A percentile compares a stretch with the other conserved stretches of the same genome.
These are phyloP conservation scores for Tangara arthus DNA, from an alignment of 2,797 vertebrate genomes.

Conservation along the genomic window DNA sequence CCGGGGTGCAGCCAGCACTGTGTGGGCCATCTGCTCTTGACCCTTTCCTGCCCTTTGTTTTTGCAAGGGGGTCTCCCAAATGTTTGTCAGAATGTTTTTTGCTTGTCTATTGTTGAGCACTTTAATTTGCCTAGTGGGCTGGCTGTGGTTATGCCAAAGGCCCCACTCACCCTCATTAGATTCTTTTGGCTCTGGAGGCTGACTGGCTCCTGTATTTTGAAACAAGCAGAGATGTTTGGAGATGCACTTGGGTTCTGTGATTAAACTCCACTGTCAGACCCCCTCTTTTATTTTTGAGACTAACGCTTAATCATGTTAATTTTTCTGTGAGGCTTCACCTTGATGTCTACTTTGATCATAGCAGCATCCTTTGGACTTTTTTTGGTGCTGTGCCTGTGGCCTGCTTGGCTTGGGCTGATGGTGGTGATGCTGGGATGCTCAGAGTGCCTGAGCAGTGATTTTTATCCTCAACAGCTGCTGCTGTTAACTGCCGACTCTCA, in stretches of 20 bases:
- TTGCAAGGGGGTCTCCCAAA: neutral
- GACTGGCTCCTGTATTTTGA: neutral
- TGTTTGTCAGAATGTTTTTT: neutral
- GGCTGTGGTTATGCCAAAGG: neutral
- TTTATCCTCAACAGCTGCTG: slow-evolving; percentile 62
- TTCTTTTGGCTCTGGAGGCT: neutral
- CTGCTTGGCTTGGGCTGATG: neutral
- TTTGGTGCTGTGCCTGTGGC: neutral
- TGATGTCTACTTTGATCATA: fast-evolving
- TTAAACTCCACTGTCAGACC: neutral
- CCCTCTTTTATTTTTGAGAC: neutral
- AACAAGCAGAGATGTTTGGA: neutral
- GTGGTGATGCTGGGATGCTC: neutral
- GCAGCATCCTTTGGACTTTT: neutral
- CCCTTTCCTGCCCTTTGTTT: neutral
- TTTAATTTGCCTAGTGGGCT: neutral
- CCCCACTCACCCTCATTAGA: neutral
- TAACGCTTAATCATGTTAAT: neutral
- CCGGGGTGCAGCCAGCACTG: neutral
- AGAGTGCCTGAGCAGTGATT: slow-evolving; percentile 43
- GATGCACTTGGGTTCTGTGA: neutral
- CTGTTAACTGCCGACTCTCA: neutral
- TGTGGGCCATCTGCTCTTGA: neutral
- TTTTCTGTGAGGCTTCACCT: neutral
- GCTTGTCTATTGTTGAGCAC: neutral